phyloP scores from a whole-genome alignment of 2,797 vertebrate genomes.

The Peromyscus eremicus region DNA sequence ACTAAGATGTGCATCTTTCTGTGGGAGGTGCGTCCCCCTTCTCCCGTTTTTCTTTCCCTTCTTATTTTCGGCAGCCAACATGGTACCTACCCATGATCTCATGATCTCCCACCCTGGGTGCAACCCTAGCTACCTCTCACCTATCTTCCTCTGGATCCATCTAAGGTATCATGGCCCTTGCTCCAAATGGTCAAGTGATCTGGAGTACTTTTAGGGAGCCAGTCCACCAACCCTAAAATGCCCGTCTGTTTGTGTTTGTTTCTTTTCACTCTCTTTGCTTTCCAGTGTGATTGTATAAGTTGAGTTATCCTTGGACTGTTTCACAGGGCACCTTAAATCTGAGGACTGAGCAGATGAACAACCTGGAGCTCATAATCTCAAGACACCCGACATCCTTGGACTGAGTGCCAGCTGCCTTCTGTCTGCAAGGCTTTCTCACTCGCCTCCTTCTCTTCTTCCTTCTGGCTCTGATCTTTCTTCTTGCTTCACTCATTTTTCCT shows the following conservation, averaged over 20 bases:
- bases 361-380: not conserved
- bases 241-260: not conserved
- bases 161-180: not conserved
- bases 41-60: not conserved
- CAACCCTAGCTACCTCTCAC: not conserved
- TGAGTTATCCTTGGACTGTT: not conserved
- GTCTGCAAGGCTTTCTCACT: not conserved
- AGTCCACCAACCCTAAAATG: not conserved
- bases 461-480: not conserved
- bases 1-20: not conserved
- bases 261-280: not conserved
- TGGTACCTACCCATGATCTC: not conserved
- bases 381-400: not conserved
- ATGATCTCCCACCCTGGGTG: no score
- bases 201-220: not conserved
- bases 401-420: not conserved
- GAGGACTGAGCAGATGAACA: not conserved
- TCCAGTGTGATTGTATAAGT: not conserved
- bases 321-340: not conserved
- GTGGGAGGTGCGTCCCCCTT: fast-evolving
- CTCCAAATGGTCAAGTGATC: not conserved
- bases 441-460: not conserved
- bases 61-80: not conserved
- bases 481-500: not conserved
- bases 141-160: no score